Evolutionary conservation across 2,797 vertebrate species (phyloP).

Genomic region (Sarcophilus harrisii): DNA sequence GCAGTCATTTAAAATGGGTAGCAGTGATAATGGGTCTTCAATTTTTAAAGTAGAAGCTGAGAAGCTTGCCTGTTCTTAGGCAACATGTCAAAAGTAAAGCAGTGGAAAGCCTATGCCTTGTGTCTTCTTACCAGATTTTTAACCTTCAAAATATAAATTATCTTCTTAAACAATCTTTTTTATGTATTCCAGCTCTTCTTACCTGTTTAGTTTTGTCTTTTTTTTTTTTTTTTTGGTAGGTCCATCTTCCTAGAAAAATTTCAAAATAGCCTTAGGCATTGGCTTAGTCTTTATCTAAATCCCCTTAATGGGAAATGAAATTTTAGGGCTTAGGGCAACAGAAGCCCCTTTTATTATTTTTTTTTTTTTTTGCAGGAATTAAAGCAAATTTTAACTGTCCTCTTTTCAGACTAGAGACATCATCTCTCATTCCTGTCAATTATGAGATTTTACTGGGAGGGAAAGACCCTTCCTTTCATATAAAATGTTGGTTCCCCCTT

Average conservation of each 20-base stretch:
- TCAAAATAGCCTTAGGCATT: conserved; percentile 38
- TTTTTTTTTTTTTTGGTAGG: not conserved
- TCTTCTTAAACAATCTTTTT: conserved; percentile 16
- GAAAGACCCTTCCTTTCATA: not conserved
- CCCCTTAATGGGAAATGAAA: conserved; percentile 60
- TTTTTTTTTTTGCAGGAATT: conserved; percentile 23
- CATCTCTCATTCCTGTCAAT: not conserved
- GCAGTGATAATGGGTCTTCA: not conserved
- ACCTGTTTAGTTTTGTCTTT: not conserved
- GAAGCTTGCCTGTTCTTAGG: not conserved
- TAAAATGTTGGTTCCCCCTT: not conserved
- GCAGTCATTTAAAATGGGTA: conserved; percentile 32
- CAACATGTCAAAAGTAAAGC: not conserved
- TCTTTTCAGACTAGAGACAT: conserved; percentile 15
- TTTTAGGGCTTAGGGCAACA: conserved; percentile 62
- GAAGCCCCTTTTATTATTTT: not conserved
- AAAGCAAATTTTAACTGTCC: conserved; percentile 35
- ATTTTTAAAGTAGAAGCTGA: not conserved
- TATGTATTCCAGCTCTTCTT: not conserved
- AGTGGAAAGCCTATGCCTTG: not conserved
- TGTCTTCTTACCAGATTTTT: not conserved
- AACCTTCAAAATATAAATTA: not conserved
- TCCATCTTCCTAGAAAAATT: conserved; percentile 43
- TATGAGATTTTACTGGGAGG: not conserved
- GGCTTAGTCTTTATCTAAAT: conserved; percentile 47